phyloP scores from a whole-genome alignment of 2,113 vertebrate genomes.

The Tor tambroides region DNA sequence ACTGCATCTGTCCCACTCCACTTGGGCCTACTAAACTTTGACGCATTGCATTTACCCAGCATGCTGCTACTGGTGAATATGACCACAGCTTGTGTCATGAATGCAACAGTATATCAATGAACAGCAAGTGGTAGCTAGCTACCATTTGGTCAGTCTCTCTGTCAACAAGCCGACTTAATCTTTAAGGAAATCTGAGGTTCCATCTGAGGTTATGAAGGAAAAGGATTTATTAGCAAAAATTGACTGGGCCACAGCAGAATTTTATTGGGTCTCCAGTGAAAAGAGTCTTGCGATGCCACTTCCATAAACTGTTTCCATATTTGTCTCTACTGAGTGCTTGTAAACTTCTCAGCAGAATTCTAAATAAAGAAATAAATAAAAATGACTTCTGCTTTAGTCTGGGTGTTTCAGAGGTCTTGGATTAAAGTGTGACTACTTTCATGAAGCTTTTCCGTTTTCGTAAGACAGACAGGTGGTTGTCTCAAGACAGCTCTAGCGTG shows the following conservation, averaged over 20 bases:
- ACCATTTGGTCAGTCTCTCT: no score
- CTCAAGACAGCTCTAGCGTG: slow-evolving; percentile 1
- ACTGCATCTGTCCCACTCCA: no score
- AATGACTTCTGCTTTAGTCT: neutral
- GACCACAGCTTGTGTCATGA: no score
- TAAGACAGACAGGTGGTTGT: slow-evolving; percentile 4
- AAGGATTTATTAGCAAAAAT: neutral
- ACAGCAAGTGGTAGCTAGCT: no score
- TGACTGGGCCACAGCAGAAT: no score
- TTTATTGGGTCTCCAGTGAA: neutral
- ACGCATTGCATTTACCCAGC: no score
- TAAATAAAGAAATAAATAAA: neutral
- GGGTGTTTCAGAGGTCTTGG: slow-evolving; percentile 40
- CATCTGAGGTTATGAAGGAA: neutral
- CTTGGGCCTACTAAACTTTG: no score
- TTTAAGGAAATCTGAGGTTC: no score
- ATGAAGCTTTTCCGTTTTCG: slow-evolving; percentile 6
- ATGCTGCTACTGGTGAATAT: no score
- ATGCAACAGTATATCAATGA: no score
- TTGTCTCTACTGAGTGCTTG: neutral
- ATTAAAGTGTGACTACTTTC: slow-evolving; percentile 41
- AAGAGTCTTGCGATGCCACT: neutral
- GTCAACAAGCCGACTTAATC: no score
- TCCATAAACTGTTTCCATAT: neutral
- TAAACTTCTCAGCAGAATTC: neutral